Evolutionary conservation across 2,797 vertebrate genomes (phyloP).

Genomic region (Bradypodion pumilum): DNA sequence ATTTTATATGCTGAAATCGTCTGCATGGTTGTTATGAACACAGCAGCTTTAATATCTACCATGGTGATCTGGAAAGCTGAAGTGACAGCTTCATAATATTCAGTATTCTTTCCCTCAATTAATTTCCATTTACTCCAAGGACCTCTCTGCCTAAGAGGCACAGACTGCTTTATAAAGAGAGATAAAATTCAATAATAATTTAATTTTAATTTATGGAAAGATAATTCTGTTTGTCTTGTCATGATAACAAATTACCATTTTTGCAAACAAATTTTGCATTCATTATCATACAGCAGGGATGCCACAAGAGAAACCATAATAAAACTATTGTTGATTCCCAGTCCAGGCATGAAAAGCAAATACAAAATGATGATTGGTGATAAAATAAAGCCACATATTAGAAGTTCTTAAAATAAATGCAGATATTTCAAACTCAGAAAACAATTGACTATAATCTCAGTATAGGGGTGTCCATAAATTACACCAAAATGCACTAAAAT

Average conservation of each 20-base stretch:
- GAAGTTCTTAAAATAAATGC: background rate
- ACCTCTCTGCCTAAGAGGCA: conserved; percentile 36
- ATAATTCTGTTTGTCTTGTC: conserved; percentile 52
- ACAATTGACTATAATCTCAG: background rate
- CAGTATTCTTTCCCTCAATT: conserved; percentile 43
- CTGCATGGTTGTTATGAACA: background rate
- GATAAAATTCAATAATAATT: conserved; percentile 49
- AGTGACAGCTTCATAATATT: conserved; percentile 44
- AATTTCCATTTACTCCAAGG: conserved; percentile 55
- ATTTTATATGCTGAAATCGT: conserved; percentile 34
- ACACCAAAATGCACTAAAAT: too few relatives aligned
- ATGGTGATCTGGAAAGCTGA: conserved; percentile 19
- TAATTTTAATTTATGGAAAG: conserved; percentile 61
- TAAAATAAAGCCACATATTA: background rate
- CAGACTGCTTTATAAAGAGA: conserved; percentile 30
- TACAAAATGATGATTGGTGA: background rate
- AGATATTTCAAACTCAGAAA: background rate
- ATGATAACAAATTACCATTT: conserved; percentile 48
- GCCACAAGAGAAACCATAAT: background rate
- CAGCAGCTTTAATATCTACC: conserved; percentile 23
- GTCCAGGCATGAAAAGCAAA: background rate
- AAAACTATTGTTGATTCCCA: conserved; percentile 4
- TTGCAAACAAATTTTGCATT: conserved; percentile 45
- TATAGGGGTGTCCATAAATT: too few relatives aligned
- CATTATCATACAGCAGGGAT: conserved; percentile 23